Conservation (phyloP, 2,113 vertebrate genomes). For the Arizona elegans region DNA sequence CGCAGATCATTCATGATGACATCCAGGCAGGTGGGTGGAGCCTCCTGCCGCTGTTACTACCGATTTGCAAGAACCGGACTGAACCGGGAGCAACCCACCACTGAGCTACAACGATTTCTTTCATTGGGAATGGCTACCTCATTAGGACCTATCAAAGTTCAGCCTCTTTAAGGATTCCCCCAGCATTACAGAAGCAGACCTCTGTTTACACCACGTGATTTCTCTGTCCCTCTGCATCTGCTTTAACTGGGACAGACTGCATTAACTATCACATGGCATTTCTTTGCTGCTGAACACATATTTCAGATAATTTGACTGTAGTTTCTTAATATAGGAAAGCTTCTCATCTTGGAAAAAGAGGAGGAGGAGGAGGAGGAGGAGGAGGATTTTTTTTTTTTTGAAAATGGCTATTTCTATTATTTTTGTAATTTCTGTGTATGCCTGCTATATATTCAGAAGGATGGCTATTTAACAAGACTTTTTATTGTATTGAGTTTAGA, state of each 20-base stretch:
- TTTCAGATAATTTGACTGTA: neutral
- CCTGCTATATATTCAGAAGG: neutral
- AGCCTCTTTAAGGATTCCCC: neutral
- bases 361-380: neutral
- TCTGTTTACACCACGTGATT: neutral
- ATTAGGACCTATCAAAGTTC: neutral
- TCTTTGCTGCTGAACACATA: neutral
- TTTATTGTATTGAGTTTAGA: neutral
- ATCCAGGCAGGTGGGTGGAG: no score
- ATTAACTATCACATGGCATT: neutral
- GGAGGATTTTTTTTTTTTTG: neutral
- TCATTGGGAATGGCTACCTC: neutral
- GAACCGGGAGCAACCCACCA: no score
- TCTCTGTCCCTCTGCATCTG: neutral
- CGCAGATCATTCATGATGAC: no score
- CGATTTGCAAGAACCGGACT: no score
- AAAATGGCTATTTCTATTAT: neutral
- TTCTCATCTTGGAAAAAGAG: neutral
- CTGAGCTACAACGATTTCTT: neutral
- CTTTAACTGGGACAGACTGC: neutral
- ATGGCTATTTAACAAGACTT: neutral
- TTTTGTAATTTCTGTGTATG: neutral
- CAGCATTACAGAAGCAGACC: neutral
- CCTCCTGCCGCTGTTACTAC: no score
- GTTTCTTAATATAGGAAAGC: neutral